A percentile compares a stretch with the other conserved stretches of the same genome.
These are phyloP conservation scores for Ibidorhyncha struthersii DNA, from an alignment of 2,113 vertebrate species.

Conservation along the genomic window DNA sequence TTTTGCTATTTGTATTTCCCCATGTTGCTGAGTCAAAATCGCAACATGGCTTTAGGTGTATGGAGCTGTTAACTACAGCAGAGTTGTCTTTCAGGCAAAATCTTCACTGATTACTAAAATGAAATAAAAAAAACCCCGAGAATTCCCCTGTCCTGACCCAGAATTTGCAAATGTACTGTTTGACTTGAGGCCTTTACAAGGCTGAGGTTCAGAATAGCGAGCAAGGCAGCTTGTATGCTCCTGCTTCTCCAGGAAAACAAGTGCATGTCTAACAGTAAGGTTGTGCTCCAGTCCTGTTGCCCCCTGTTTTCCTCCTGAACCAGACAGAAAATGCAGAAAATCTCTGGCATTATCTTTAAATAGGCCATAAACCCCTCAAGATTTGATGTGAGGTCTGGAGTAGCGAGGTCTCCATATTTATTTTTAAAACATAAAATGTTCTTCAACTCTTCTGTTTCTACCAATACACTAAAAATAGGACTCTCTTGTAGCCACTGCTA, in stretches of 20 bases:
- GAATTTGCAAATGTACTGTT: neutral
- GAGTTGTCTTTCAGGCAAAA: neutral
- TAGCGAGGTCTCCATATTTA: neutral
- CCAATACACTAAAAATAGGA: neutral
- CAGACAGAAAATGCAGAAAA: neutral
- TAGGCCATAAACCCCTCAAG: neutral
- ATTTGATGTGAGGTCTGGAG: neutral
- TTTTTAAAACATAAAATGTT: neutral
- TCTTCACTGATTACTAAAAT: neutral
- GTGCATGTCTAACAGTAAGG: neutral
- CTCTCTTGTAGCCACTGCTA: neutral
- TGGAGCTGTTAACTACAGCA: neutral
- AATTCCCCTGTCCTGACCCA: neutral
- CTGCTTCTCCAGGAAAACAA: neutral
- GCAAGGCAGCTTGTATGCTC: neutral
- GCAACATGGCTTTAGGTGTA: rapidly evolving
- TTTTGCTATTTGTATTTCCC: neutral
- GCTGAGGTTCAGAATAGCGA: neutral
- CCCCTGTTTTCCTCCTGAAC: neutral
- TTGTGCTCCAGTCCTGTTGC: neutral
- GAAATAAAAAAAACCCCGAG: neutral
- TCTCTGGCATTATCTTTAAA: neutral
- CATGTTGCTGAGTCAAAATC: neutral
- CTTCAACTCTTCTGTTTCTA: neutral
- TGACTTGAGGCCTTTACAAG: neutral